Evolutionary conservation across 2,888 invertebrate genomes (phyloP).

Genomic region (Caenorhabditis zanzibari): DNA sequence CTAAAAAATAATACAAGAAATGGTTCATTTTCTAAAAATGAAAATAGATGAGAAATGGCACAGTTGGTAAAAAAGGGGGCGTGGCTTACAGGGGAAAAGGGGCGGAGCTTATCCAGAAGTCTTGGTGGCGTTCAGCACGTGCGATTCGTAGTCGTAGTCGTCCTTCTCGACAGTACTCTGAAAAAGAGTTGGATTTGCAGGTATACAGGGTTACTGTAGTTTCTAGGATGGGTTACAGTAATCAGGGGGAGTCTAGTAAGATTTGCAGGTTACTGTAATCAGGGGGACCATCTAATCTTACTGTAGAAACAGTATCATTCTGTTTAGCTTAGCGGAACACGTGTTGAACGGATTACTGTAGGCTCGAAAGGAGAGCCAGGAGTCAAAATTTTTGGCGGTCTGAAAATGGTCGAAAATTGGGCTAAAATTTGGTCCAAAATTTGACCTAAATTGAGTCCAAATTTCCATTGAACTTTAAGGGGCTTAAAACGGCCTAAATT

Average conservation of each 20-base stretch:
- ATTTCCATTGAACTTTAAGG: not conserved
- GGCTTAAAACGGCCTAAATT: not conserved
- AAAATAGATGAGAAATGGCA: constrained; percentile 41
- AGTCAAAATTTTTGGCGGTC: too few species aligned
- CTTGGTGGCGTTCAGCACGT: constrained; percentile 37
- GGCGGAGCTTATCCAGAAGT: not conserved
- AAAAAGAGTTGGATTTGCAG: not conserved
- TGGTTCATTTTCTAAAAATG: constrained; percentile 32
- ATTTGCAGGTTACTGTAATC: not conserved
- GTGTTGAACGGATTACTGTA: too few species aligned
- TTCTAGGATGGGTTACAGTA: constrained; percentile 2
- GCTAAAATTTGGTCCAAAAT: not conserved
- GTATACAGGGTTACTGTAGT: not conserved
- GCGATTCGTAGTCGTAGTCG: constrained; percentile 64
- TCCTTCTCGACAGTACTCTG: constrained; percentile 57
- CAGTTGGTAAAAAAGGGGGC: constrained; percentile 3
- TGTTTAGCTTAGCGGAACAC: too few species aligned
- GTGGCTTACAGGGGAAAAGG: not conserved
- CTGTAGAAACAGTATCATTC: constrained; percentile 8
- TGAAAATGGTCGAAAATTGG: not conserved
- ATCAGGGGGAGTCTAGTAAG: too few species aligned
- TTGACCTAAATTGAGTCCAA: not conserved
- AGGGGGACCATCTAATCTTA: not conserved
- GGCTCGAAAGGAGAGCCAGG: not conserved
- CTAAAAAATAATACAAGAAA: not conserved